A percentile compares a stretch with the other conserved stretches of the same genome.
Conservation (phyloP, 2,113 vertebrate genomes). For the Brienomyrus brachyistius region DNA sequence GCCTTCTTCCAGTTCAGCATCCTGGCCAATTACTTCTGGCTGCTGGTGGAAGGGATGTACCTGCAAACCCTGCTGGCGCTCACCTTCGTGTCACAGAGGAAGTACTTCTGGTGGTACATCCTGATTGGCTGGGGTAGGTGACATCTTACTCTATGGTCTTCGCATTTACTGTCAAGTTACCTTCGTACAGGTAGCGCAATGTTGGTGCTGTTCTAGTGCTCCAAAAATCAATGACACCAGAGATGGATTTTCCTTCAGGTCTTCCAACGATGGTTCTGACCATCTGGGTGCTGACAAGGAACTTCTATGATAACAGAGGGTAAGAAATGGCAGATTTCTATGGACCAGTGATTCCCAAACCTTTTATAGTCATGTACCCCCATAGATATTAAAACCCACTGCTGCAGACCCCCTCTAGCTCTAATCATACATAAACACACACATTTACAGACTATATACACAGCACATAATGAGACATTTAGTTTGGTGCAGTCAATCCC, state of each 20-base stretch:
- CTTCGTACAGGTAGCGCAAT: not conserved
- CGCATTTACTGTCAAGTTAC: not conserved
- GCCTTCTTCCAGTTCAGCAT: slow-evolving; percentile 89
- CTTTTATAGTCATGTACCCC: not conserved
- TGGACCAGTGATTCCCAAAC: not conserved
- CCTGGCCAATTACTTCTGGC: slow-evolving; percentile 97
- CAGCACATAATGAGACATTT: not conserved
- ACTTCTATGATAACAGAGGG: slow-evolving; percentile 61
- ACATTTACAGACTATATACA: not conserved
- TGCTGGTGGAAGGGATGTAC: slow-evolving; percentile 90
- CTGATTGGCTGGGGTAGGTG: slow-evolving; percentile 73
- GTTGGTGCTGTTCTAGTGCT: not conserved
- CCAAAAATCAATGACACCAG: not conserved
- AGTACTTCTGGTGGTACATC: slow-evolving; percentile 80
- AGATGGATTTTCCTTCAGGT: slow-evolving; percentile 37
- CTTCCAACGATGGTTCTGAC: slow-evolving; percentile 55
- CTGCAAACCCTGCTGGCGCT: slow-evolving; percentile 83
- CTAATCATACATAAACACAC: not conserved
- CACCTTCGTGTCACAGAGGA: slow-evolving; percentile 72
- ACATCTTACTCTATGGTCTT: not conserved
- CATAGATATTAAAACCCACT: not conserved
- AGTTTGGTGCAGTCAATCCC: not conserved
- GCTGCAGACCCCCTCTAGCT: not conserved
- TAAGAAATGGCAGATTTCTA: slow-evolving; percentile 25
- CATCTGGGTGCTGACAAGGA: slow-evolving; percentile 60